Evolutionary conservation across 2,888 invertebrate species (phyloP).

Genomic region (Temnothorax unifasciatus): DNA sequence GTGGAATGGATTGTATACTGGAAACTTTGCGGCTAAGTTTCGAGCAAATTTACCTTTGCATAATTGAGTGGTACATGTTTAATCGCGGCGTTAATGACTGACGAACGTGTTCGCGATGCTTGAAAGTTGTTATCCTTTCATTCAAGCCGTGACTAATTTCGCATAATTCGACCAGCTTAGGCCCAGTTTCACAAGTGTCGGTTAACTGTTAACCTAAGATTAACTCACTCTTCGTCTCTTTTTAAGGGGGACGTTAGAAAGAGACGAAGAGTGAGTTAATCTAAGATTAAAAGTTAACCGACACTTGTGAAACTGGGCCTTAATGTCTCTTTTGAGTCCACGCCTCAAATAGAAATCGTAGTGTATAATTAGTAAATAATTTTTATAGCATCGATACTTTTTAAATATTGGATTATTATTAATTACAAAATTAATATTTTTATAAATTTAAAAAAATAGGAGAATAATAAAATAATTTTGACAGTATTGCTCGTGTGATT

Average conservation of each 20-base stretch:
- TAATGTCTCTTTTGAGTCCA: not conserved
- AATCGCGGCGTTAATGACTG: not conserved
- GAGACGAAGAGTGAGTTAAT: too few species aligned
- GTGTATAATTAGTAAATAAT: not conserved
- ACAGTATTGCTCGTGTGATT: not conserved
- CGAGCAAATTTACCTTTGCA: not conserved
- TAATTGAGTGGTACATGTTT: not conserved
- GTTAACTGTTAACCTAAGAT: too few species aligned
- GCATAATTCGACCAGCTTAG: not conserved
- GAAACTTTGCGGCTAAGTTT: not conserved
- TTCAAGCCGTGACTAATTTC: not conserved
- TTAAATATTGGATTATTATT: not conserved
- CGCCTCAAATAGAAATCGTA: not conserved
- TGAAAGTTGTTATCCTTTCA: slow-evolving; percentile 29
- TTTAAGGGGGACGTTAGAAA: too few species aligned
- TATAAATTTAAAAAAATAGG: not conserved
- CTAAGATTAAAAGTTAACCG: too few species aligned
- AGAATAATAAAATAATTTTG: not conserved
- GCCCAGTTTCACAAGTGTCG: too few species aligned
- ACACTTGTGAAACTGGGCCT: too few species aligned
- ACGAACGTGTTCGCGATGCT: not conserved
- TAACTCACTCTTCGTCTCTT: too few species aligned
- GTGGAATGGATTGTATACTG: not conserved
- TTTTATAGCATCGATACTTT: not conserved
- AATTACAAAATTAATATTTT: slow-evolving; percentile 17